These are phyloP conservation scores for Frankliniella fusca DNA, from an alignment of 2,888 invertebrate species.

Conservation along the genomic window DNA sequence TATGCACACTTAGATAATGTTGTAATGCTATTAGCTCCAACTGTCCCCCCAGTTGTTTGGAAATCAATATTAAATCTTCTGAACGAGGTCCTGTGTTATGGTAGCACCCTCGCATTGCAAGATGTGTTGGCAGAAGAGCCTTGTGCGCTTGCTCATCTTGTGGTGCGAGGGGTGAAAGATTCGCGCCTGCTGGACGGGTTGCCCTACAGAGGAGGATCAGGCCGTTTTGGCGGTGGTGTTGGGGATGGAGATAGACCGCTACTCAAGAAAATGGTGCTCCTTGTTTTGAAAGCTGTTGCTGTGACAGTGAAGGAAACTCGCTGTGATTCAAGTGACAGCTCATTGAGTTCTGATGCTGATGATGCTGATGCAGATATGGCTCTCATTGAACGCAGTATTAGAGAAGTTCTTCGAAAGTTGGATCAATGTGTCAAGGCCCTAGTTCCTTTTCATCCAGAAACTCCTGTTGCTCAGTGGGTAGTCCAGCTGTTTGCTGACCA, in stretches of 20 bases:
- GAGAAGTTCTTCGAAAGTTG: slow-evolving; percentile 75
- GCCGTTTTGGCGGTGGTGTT: slow-evolving; percentile 52
- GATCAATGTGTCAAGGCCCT: slow-evolving; percentile 76
- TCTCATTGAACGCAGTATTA: slow-evolving; percentile 77
- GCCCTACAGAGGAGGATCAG: slow-evolving; percentile 51
- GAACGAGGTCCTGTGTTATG: slow-evolving; percentile 87
- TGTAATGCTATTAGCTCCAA: slow-evolving; percentile 63
- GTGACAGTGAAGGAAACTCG: slow-evolving; percentile 86
- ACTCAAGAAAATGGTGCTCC: slow-evolving; percentile 78
- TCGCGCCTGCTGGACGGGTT: slow-evolving; percentile 62
- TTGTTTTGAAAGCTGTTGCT: slow-evolving; percentile 82
- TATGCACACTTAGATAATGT: slow-evolving; percentile 79
- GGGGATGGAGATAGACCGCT: slow-evolving; percentile 67
- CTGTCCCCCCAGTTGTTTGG: slow-evolving; percentile 77
- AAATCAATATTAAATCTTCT: slow-evolving; percentile 78
- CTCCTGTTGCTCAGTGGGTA: slow-evolving; percentile 80
- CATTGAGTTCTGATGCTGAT: slow-evolving; percentile 76
- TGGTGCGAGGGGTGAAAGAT: slow-evolving; percentile 81
- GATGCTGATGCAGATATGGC: slow-evolving; percentile 87
- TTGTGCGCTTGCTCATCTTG: slow-evolving; percentile 76
- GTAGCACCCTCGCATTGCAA: slow-evolving; percentile 82
- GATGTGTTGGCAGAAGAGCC: slow-evolving; percentile 85
- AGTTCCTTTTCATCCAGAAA: slow-evolving; percentile 81
- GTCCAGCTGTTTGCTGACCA: slow-evolving; percentile 85
- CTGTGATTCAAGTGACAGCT: slow-evolving; percentile 80